phyloP scores from a whole-genome alignment of 2,113 vertebrate genomes.

The Periophthalmus modestus region DNA sequence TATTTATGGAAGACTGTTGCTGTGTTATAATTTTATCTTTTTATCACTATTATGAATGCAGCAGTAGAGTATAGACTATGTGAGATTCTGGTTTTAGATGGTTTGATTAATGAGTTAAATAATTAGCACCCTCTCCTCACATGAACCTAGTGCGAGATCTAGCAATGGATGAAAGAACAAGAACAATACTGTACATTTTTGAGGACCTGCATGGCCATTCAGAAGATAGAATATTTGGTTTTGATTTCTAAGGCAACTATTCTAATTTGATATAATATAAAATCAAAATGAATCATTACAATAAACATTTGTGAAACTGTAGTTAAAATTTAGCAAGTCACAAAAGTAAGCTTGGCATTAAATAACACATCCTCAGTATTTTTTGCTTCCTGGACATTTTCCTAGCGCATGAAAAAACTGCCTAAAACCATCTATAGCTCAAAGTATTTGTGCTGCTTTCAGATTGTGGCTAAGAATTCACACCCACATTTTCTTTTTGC shows the following conservation, averaged over 20 bases:
- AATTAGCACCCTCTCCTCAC: neutral
- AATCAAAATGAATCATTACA: neutral
- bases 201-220: no score
- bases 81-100: neutral
- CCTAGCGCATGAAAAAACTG: neutral
- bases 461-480: neutral
- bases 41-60: no score
- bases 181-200: no score
- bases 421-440: neutral
- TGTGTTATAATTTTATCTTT: neutral
- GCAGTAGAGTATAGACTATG: neutral
- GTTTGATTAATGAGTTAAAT: neutral
- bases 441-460: slow-evolving; percentile 4
- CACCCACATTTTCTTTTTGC: slow-evolving; percentile 1
- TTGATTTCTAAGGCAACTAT: no score
- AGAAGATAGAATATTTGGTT: no score
- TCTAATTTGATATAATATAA: neutral
- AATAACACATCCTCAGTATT: neutral
- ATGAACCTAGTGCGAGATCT: no score
- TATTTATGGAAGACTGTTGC: neutral
- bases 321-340: neutral
- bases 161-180: no score
- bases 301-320: neutral
- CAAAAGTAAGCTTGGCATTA: no score
- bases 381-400: neutral